A percentile compares a stretch with the other conserved stretches of the same genome.
Evolutionary conservation across 2,113 vertebrate genomes (phyloP).

Genomic region (Paraplagusia blochii): DNA sequence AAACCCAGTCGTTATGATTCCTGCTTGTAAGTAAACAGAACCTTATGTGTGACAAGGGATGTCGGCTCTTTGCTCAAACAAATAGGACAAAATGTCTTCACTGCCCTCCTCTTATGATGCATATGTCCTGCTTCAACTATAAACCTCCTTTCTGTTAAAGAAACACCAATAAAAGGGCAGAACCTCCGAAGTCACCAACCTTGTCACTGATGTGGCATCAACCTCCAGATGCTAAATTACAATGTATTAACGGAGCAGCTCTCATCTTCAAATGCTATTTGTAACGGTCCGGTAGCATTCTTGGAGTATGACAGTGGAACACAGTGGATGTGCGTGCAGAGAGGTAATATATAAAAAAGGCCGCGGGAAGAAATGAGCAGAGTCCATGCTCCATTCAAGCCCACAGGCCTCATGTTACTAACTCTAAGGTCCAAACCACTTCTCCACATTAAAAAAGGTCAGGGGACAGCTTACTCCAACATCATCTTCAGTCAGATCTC

Average conservation of each 20-base stretch:
- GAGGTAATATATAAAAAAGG: conserved; percentile 22
- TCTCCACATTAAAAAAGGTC: conserved; percentile 47
- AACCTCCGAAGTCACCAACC: conserved; percentile 3
- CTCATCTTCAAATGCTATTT: conserved; percentile 32
- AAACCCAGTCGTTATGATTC: conserved; percentile 35
- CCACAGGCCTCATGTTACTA: conserved; percentile 44
- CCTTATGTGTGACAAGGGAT: conserved; percentile 34
- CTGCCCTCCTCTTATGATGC: conserved; percentile 1
- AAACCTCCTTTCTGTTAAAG: conserved; percentile 2
- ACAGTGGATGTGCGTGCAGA: conserved; percentile 19
- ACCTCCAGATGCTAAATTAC: conserved; percentile 36
- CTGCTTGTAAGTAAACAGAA: conserved; percentile 37
- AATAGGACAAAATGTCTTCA: conserved; percentile 23
- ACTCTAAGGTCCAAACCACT: conserved; percentile 34
- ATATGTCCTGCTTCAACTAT: conserved; percentile 9
- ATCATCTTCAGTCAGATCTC: conserved; percentile 39
- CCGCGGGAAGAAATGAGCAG: conserved; percentile 25
- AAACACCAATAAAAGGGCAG: not conserved
- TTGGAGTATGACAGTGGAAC: conserved; percentile 12
- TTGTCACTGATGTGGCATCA: conserved; percentile 19
- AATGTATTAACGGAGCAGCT: conserved; percentile 40
- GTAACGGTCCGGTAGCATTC: conserved; percentile 29
- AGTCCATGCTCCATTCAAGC: conserved; percentile 29
- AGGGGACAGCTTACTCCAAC: conserved; percentile 20
- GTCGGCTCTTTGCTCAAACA: conserved; percentile 2